Base-by-base conservation (phyloP, 2,888 invertebrate species). In the Cryptops parisi region DNA sequence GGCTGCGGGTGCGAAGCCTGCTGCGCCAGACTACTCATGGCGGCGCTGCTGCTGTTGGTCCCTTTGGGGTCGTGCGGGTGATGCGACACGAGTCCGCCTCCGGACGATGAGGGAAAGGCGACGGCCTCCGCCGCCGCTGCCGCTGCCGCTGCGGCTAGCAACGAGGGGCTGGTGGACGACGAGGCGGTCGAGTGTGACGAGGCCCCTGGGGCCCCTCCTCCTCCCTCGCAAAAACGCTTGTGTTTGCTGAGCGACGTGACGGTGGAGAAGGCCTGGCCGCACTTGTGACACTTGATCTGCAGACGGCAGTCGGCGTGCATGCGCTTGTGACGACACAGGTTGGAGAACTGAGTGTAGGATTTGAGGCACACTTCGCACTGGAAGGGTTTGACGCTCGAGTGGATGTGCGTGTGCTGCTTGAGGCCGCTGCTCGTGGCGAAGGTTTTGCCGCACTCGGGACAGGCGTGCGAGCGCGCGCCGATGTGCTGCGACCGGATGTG, bases 371-470 rank as follows among this genome's bases (percentile, higher is more conserved):
- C 89, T 59, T 67, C 66, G 72, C 91, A 93, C 77, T 84, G 84
- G 74, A 96, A 97, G 2, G 97, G 97, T 71, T 98, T 98, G 61
- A 94, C 85, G 66, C 89, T 90, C 65, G 90, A 90, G 76, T 98
- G 97, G 64, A 98, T 98, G 74, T 98, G 97, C 27, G 93, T 91
- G 73, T 98, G 97, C 70, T 98, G 98, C 71, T 98, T 98, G 53
- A 98, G 78, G 39, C 98, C 98, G 60, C 93, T 93, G 56, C 91
- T 90, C 39, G 96, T 94, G 47, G 87, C 90, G 73, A 98, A 98
- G 57, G 94, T 94, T 76, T 98, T 98, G 60, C 96, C 96, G 74
- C 98, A 98, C 74, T 96, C 93, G 56, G 86, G 82, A 68, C 98
- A 98, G 62, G 93, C 91, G 80, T 98, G 96, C 67, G 87, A 84